These are phyloP conservation scores for Drosophila prosaltans DNA, from an alignment of 1,140 invertebrate species.

Conservation along the genomic window DNA sequence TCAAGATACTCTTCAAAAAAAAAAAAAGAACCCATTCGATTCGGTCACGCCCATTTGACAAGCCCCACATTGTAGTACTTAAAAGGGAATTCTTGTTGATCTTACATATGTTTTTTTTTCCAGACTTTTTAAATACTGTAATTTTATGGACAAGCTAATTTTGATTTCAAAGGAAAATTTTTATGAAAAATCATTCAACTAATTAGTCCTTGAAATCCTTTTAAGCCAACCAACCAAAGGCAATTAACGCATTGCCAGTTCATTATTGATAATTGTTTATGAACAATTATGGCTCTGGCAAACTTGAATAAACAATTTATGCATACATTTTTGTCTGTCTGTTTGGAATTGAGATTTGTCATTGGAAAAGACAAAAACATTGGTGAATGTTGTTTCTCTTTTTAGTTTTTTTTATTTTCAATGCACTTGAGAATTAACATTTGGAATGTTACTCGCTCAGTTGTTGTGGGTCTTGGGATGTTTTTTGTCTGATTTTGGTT, in stretches of 20 bases:
- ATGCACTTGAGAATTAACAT: constrained; percentile 81
- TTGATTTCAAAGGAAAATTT: constrained; percentile 37
- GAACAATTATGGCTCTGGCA: constrained; percentile 50
- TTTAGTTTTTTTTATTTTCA: constrained; percentile 23
- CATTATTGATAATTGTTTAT: constrained; percentile 55
- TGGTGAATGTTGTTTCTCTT: constrained; percentile 65
- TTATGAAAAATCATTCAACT: constrained; percentile 73
- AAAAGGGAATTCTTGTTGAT: constrained; percentile 17
- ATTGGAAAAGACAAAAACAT: constrained; percentile 49
- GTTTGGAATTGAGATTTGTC: constrained; percentile 44
- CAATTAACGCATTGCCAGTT: constrained; percentile 30
- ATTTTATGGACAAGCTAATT: constrained; percentile 69
- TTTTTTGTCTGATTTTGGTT: constrained; percentile 44
- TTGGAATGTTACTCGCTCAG: constrained; percentile 54
- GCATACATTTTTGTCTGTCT: constrained; percentile 59
- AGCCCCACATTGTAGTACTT: constrained; percentile 41
- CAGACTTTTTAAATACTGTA: constrained; percentile 78
- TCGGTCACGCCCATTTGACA: constrained; percentile 6
- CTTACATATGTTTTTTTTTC: constrained; percentile 62
- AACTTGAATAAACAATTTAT: constrained; percentile 52
- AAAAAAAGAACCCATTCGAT: constrained; percentile 15
- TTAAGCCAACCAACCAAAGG: constrained; percentile 25
- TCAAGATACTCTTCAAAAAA: constrained; percentile 27
- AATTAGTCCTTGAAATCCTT: constrained; percentile 64
- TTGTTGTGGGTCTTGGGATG: neutral